Conservation (phyloP, 2,797 vertebrate species). For the Poecilia gillii region DNA sequence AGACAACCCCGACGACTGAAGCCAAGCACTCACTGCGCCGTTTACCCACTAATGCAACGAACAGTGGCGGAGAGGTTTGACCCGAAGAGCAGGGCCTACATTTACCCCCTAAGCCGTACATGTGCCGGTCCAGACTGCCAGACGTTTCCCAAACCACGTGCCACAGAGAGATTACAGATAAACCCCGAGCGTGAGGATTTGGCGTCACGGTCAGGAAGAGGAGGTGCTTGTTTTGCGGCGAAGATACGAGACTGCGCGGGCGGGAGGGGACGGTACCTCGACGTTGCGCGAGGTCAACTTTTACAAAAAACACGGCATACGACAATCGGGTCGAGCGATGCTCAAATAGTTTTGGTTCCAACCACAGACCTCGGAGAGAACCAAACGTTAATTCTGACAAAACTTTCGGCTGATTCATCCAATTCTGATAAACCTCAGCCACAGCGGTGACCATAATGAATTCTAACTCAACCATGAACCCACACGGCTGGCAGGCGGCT, state of each 20-base stretch:
- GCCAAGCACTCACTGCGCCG: slow-evolving; percentile 55
- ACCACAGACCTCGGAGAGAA: slow-evolving; percentile 41
- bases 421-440: slow-evolving; percentile 39
- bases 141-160: slow-evolving; percentile 64
- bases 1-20: slow-evolving; percentile 35
- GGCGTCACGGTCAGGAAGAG: slow-evolving; percentile 38
- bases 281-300: slow-evolving; percentile 26
- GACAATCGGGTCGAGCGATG: slow-evolving; percentile 10
- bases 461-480: slow-evolving; percentile 35
- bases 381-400: slow-evolving; percentile 38
- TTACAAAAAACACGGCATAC: slow-evolving; percentile 48
- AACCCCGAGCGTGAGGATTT: slow-evolving; percentile 47
- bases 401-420: slow-evolving; percentile 57
- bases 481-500: slow-evolving; percentile 31
- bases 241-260: slow-evolving; percentile 31
- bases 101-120: slow-evolving; percentile 29
- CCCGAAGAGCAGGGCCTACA: slow-evolving; percentile 49
- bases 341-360: slow-evolving; percentile 43
- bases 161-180: slow-evolving; percentile 52
- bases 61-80: slow-evolving; percentile 58
- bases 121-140: slow-evolving; percentile 49
- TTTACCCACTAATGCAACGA: slow-evolving; percentile 64
- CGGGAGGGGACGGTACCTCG: slow-evolving; percentile 56
- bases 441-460: slow-evolving; percentile 39
- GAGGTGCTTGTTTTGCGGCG: slow-evolving; percentile 45